A percentile compares a stretch with the other conserved stretches of the same genome.
Evolutionary conservation across 1,140 invertebrate genomes (phyloP).

Genomic region (Berghia stephanieae): DNA sequence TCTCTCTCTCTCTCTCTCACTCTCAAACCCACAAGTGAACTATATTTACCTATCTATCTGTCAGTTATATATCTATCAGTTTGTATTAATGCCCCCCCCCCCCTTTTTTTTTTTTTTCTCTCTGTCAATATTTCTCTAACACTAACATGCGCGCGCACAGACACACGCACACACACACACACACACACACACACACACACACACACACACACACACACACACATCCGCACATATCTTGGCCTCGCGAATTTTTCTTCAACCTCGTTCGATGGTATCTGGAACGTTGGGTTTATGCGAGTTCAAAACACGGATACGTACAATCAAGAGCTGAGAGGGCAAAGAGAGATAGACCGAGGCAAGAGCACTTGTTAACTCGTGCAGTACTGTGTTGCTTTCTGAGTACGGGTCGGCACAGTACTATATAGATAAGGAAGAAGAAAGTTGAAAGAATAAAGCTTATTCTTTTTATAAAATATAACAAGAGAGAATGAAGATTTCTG

Average conservation of each 20-base stretch:
- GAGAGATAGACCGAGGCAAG: not conserved
- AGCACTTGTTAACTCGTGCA: too few relatives aligned
- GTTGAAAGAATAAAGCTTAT: too few relatives aligned
- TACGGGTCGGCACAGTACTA: too few relatives aligned
- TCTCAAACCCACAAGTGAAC: not conserved
- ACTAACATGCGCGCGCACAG: not conserved
- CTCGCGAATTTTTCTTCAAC: too few relatives aligned
- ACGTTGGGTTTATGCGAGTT: too few relatives aligned
- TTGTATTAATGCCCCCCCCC: not conserved
- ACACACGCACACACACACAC: not conserved
- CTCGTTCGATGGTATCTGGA: too few relatives aligned
- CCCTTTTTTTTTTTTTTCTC: conserved; percentile 3
- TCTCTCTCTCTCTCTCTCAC: not conserved
- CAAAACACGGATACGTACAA: too few relatives aligned
- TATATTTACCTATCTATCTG: not conserved
- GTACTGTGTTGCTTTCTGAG: too few relatives aligned
- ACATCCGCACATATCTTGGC: not conserved
- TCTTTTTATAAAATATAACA: too few relatives aligned
- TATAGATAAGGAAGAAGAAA: too few relatives aligned
- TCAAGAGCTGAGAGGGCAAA: too few relatives aligned
- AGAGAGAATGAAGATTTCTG: too few relatives aligned
- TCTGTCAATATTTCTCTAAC: not conserved
- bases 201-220: conserved; percentile 20
- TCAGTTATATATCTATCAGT: not conserved
- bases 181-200: conserved; percentile 17